Base-by-base conservation (phyloP, 2,888 invertebrate genomes). In the Arctia plantaginis region DNA sequence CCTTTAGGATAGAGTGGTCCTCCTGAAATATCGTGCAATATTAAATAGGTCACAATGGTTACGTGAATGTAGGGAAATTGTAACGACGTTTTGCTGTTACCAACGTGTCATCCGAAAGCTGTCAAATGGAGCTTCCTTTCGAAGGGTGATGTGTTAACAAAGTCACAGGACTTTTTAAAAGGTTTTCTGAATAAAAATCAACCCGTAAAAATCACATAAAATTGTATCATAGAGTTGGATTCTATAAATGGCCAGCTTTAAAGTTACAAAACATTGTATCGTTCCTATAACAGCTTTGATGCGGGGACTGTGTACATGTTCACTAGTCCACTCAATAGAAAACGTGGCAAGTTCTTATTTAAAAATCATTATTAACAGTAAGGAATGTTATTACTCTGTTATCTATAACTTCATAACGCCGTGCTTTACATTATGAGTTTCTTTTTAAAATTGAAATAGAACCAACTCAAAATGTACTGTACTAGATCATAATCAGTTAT, bases 81-180 rank as follows among this genome's bases (percentile, higher is more conserved):
- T 81, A 65, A 77, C 76, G 80, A 73, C 80, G 74, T 77, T 70
- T 79, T 78, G 76, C 41, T 59, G 59, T 78, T 76, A 69, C 71
- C 75, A 74, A 81, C 78, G 72, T 77, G 76, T 72, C 75, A 71
- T 70, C 70, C 65, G 75, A 72, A 72, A 70, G 67, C 77, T 86
- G 87, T 90, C 90, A 87, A 70, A 89, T 88, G 87, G 71, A 78
- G 81, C 80, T 82, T 87, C 88, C 84, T 82, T 73, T 83, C 20
- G 72, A 66, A 55, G 69, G 81, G 78, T 81, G 80, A 82, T 80
- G 75, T 86, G 83, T 83, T 78, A 83, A 84, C 84, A 83, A 78
- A 80, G 82, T 85, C 82, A 77, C 77, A 79, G 72, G 75, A 71
- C 75, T 82, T 86, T 85, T 83, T 83, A 83, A 85, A 85, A 86